phyloP scores from a whole-genome alignment of 2,888 invertebrate species.

The Dasysyrphus tricinctus region DNA sequence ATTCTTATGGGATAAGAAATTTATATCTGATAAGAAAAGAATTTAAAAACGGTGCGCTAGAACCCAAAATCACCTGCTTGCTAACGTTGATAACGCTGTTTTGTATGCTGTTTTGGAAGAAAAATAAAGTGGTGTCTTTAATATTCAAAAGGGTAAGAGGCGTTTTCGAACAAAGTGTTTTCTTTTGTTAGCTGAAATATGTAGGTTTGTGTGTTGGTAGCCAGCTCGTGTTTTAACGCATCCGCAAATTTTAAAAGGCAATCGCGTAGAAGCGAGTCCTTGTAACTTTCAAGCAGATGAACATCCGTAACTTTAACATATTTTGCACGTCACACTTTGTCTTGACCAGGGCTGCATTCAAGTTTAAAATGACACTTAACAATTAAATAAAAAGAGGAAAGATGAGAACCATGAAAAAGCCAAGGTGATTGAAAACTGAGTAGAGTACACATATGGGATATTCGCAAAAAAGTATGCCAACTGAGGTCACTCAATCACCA shows the following conservation, averaged over 20 bases:
- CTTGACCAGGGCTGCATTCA: constrained; percentile 17
- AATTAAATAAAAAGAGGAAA: too few species aligned
- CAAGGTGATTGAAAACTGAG: too few species aligned
- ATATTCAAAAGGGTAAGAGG: constrained; percentile 42
- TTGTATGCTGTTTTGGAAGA: constrained; percentile 40
- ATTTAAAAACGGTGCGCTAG: constrained; percentile 24
- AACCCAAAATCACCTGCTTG: constrained; percentile 37
- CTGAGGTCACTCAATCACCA: too few species aligned
- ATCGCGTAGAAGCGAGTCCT: constrained; percentile 4
- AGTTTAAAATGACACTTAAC: too few species aligned
- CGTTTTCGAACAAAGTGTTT: constrained; percentile 18
- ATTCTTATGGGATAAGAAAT: constrained; percentile 71
- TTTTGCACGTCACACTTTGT: constrained; percentile 39
- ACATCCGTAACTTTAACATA: constrained; percentile 38
- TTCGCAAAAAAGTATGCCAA: too few species aligned
- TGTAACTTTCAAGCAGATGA: constrained; percentile 26
- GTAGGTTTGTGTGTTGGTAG: neutral
- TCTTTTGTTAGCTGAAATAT: neutral
- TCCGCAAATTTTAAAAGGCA: neutral
- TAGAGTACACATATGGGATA: too few species aligned
- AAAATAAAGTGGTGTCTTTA: constrained; percentile 61
- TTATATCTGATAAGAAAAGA: constrained; percentile 68
- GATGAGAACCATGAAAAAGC: too few species aligned
- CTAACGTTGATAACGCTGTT: constrained; percentile 25
- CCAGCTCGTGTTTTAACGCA: constrained; percentile 19